Evolutionary conservation across 2,113 vertebrate genomes (phyloP).

Genomic region (Egretta garzetta): DNA sequence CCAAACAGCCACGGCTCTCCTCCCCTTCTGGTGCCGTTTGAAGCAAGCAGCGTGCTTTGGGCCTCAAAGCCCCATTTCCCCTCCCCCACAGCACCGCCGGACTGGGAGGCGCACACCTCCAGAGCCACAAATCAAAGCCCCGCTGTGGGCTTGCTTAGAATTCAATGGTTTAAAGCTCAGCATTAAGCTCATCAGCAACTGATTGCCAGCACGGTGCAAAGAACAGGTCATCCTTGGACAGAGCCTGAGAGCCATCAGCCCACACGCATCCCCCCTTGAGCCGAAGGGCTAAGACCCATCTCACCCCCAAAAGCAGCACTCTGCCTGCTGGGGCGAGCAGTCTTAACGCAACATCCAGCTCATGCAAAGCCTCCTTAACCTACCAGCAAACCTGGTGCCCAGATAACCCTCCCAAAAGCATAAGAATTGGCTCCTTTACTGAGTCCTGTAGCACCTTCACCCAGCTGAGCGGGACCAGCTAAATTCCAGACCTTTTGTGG

Average conservation of each 20-base stretch:
- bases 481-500: not conserved
- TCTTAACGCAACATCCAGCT: not conserved
- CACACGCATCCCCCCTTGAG: not conserved
- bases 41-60: not conserved
- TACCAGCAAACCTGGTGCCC: not conserved
- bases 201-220: not conserved
- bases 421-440: not conserved
- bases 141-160: not conserved
- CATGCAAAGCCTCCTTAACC: not conserved
- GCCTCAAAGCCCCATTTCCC: not conserved
- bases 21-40: not conserved
- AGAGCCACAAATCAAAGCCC: not conserved
- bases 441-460: not conserved
- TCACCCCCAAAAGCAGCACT: not conserved
- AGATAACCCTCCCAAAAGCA: not conserved
- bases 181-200: not conserved
- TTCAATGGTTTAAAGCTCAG: not conserved
- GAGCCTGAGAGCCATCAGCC: not conserved
- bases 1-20: accelerated
- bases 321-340: not conserved
- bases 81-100: not conserved
- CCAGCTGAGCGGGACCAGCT: not conserved
- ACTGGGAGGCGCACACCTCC: not conserved
- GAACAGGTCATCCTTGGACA: not conserved
- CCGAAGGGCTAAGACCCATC: not conserved